phyloP scores from a whole-genome alignment of 2,797 vertebrate genomes.

The Sebastes cheni region DNA sequence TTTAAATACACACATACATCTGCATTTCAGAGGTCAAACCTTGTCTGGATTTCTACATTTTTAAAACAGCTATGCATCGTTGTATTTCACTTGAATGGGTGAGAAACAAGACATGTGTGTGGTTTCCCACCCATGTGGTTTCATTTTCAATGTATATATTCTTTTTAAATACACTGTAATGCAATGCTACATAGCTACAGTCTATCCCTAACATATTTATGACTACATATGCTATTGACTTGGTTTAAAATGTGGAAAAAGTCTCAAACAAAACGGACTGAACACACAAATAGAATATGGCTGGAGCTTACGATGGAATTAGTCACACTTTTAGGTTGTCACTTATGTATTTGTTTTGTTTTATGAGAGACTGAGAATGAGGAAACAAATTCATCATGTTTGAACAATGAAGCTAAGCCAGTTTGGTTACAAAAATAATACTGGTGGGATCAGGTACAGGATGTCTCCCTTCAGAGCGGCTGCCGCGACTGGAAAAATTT shows the following conservation, averaged over 20 bases:
- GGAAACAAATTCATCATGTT: slow-evolving; percentile 51
- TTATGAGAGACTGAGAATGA: slow-evolving; percentile 41
- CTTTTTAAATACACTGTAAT: slow-evolving; percentile 8
- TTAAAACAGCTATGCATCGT: neutral
- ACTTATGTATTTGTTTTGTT: slow-evolving; percentile 40
- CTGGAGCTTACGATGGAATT: slow-evolving; percentile 33
- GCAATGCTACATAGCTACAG: slow-evolving; percentile 2
- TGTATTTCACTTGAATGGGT: neutral
- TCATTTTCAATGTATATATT: slow-evolving; percentile 16
- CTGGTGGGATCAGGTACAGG: slow-evolving; percentile 52
- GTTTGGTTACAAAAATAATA: slow-evolving; percentile 41
- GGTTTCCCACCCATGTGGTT: slow-evolving; percentile 15
- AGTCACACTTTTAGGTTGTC: slow-evolving; percentile 48
- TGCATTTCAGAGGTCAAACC: neutral
- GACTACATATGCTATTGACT: neutral
- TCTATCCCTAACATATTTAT: neutral
- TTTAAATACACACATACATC: slow-evolving; percentile 37
- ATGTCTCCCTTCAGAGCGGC: slow-evolving; percentile 45
- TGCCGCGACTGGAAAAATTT: slow-evolving; percentile 44
- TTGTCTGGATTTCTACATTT: neutral
- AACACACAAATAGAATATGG: slow-evolving; percentile 38
- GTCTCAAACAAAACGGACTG: slow-evolving; percentile 11
- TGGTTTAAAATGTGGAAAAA: slow-evolving; percentile 17
- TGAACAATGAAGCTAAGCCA: slow-evolving; percentile 40
- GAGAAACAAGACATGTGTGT: slow-evolving; percentile 4